These are phyloP conservation scores for Tyria jacobaeae DNA, from an alignment of 2,888 invertebrate species.

Conservation along the genomic window DNA sequence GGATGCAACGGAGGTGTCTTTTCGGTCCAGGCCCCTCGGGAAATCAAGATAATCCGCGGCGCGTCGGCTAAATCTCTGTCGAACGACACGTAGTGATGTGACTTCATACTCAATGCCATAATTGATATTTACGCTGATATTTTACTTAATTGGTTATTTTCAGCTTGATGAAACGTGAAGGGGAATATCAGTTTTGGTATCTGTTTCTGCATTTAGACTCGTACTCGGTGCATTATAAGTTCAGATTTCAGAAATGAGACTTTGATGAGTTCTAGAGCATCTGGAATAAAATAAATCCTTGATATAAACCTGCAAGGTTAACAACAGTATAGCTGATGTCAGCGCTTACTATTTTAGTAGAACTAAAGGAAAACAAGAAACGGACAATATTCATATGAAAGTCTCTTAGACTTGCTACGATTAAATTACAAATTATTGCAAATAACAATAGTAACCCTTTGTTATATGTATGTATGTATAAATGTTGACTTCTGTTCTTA, in stretches of 20 bases:
- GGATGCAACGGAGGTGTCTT: constrained; percentile 83
- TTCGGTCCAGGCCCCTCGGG: constrained; percentile 83
- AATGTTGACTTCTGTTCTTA: neutral
- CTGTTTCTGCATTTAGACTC: too few relatives aligned
- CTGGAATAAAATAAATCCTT: too few relatives aligned
- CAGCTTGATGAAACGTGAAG: neutral
- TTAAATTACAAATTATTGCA: neutral
- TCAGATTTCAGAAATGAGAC: too few relatives aligned
- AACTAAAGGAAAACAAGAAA: too few relatives aligned
- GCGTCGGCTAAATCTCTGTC: constrained; percentile 78
- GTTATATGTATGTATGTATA: neutral
- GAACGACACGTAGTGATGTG: constrained; percentile 62
- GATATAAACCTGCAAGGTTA: too few relatives aligned
- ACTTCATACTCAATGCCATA: constrained; percentile 15
- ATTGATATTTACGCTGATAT: constrained; percentile 25
- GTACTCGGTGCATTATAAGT: too few relatives aligned
- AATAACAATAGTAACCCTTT: neutral
- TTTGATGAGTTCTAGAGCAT: too few relatives aligned
- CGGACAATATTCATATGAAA: neutral
- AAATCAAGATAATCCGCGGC: constrained; percentile 85
- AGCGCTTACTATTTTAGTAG: neutral
- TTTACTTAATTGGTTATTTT: neutral
- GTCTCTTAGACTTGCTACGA: neutral
- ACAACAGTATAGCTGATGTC: neutral
- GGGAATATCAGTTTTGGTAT: neutral